A percentile compares a stretch with the other conserved stretches of the same genome.
phyloP scores from a whole-genome alignment of 2,113 vertebrate species.

The Ginglymostoma cirratum region DNA sequence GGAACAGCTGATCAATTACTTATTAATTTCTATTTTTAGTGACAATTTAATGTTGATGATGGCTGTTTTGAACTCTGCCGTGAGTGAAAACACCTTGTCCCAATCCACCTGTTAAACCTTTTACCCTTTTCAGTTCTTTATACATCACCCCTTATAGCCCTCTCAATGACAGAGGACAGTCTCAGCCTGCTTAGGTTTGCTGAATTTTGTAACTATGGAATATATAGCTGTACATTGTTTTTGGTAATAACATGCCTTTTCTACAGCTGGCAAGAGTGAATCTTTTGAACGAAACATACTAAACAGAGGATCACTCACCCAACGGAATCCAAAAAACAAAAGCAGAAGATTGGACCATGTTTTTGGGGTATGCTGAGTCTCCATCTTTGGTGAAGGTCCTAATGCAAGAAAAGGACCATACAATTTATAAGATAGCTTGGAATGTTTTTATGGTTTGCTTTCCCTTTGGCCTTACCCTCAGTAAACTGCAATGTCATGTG shows the following conservation, averaged over 20 bases:
- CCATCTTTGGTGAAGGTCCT: background rate
- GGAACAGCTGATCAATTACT: background rate
- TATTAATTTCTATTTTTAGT: background rate
- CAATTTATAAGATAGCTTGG: background rate
- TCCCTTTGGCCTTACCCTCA: background rate
- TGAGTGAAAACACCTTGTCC: background rate
- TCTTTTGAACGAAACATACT: constrained; percentile 58
- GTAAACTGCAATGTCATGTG: background rate
- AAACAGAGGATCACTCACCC: constrained; percentile 73
- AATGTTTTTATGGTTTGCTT: background rate
- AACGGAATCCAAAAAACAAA: constrained; percentile 64
- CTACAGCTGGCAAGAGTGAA: constrained; percentile 41
- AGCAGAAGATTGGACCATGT: constrained; percentile 48
- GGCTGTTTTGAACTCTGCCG: background rate
- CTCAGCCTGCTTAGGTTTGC: background rate
- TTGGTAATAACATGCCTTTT: background rate
- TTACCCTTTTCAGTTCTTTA: too few relatives aligned
- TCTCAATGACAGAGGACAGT: background rate
- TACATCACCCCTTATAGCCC: background rate
- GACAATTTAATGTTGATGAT: background rate
- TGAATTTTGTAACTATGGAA: background rate
- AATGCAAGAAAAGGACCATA: background rate
- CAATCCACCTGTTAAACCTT: background rate
- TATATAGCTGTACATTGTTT: background rate
- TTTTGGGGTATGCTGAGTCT: constrained; percentile 51